phyloP scores from a whole-genome alignment of 2,888 invertebrate species.

The Geophilus truncorum region DNA sequence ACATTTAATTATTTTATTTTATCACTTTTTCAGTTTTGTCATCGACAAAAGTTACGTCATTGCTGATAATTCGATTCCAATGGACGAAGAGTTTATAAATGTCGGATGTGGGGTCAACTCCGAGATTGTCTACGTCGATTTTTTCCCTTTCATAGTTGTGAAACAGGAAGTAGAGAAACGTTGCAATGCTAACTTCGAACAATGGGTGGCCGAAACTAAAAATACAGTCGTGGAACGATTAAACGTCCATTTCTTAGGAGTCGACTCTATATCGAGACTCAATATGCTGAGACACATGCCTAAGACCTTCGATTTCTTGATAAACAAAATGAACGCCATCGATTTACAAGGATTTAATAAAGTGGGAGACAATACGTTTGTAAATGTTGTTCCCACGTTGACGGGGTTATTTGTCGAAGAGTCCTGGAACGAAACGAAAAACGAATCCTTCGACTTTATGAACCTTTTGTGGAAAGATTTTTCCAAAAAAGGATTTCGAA shows the following conservation, averaged over 20 bases:
- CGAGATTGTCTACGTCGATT: not conserved
- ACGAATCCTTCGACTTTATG: slow-evolving; percentile 39
- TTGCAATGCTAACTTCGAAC: not conserved
- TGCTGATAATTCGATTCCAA: not conserved
- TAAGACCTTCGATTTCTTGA: slow-evolving; percentile 61
- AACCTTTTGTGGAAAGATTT: slow-evolving; percentile 40
- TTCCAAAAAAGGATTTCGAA: slow-evolving; percentile 47
- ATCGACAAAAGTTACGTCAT: not conserved
- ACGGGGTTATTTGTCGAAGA: slow-evolving; percentile 40
- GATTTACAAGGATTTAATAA: slow-evolving; percentile 66
- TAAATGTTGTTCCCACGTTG: slow-evolving; percentile 36
- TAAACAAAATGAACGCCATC: slow-evolving; percentile 62
- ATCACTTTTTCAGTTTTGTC: not conserved
- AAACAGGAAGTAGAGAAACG: slow-evolving; percentile 28
- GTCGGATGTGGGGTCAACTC: not conserved
- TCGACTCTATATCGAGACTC: slow-evolving; percentile 76
- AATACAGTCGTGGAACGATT: slow-evolving; percentile 43
- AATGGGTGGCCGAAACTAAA: not conserved
- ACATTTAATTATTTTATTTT: too few relatives aligned
- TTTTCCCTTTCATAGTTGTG: not conserved
- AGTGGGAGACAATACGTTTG: slow-evolving; percentile 45
- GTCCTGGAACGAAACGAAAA: slow-evolving; percentile 35
- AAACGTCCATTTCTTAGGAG: slow-evolving; percentile 71
- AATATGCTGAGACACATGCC: slow-evolving; percentile 73
- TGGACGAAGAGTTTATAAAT: not conserved